Conservation (phyloP, 2,113 vertebrate genomes). For the Tamias sibiricus region DNA sequence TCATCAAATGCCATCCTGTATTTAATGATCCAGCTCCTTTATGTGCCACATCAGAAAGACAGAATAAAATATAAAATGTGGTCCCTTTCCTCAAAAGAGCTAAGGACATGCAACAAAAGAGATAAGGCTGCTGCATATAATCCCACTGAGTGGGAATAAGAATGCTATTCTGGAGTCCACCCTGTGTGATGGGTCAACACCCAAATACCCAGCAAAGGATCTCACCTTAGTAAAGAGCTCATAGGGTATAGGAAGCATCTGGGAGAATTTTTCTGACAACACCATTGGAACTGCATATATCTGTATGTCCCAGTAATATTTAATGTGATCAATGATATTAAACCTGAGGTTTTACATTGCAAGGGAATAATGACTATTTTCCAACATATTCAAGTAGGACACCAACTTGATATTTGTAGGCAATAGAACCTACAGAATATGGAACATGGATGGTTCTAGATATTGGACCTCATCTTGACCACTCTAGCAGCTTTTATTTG, state of each 20-base stretch:
- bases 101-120: neutral
- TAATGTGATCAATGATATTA: neutral
- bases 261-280: neutral
- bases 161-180: neutral
- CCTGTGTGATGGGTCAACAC: neutral
- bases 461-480: neutral
- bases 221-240: neutral
- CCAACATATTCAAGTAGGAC: neutral
- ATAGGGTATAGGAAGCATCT: neutral
- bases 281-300: neutral
- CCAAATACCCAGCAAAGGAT: neutral
- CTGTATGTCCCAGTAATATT: neutral
- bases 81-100: neutral
- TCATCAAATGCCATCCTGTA: neutral
- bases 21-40: neutral
- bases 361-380: neutral
- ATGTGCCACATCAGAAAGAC: neutral
- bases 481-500: neutral
- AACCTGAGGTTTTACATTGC: neutral
- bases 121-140: neutral
- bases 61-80: neutral
- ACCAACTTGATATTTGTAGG: neutral
- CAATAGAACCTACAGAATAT: neutral
- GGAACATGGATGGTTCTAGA: neutral
- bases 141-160: neutral